Conservation (phyloP, 2,888 invertebrate genomes). For the Dynastes grantii region DNA sequence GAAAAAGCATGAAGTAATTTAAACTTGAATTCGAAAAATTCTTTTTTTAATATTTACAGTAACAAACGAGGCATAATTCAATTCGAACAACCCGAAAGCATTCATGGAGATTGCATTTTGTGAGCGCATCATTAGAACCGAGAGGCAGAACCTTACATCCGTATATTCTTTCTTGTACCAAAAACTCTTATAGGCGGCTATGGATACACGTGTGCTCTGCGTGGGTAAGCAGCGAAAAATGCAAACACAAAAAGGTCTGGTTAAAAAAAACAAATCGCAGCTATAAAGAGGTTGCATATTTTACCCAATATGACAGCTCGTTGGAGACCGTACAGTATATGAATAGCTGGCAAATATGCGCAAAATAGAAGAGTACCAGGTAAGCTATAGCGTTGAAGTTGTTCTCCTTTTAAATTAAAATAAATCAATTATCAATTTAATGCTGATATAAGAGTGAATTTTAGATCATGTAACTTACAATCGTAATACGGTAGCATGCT, state of each 20-base stretch:
- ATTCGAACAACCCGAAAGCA: slow-evolving; percentile 53
- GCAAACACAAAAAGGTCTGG: too few relatives aligned
- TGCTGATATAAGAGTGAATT: too few relatives aligned
- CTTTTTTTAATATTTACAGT: slow-evolving; percentile 33
- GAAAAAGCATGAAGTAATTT: slow-evolving; percentile 14
- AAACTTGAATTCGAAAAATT: not conserved
- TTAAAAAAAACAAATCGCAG: slow-evolving; percentile 20
- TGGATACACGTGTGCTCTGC: slow-evolving; percentile 48
- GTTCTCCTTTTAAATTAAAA: not conserved
- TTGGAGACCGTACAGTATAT: slow-evolving; percentile 55
- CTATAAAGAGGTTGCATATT: slow-evolving; percentile 21
- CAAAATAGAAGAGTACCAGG: slow-evolving; percentile 52
- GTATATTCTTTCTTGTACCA: slow-evolving; percentile 50
- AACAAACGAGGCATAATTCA: slow-evolving; percentile 56
- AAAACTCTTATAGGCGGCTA: slow-evolving; percentile 38
- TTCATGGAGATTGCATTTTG: slow-evolving; percentile 48
- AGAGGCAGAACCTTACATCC: slow-evolving; percentile 48
- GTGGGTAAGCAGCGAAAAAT: slow-evolving; percentile 39
- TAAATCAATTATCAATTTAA: not conserved
- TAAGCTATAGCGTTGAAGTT: slow-evolving; percentile 10
- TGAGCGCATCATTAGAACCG: slow-evolving; percentile 50
- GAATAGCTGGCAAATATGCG: slow-evolving; percentile 55
- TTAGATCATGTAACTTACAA: not conserved
- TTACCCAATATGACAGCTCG: slow-evolving; percentile 53
- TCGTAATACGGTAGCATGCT: slow-evolving; percentile 53